Percentiles rank a stretch among this genome's conserved stretches.
Evolutionary conservation across 2,797 vertebrate genomes (phyloP).

Genomic region (Valencia hispanica): DNA sequence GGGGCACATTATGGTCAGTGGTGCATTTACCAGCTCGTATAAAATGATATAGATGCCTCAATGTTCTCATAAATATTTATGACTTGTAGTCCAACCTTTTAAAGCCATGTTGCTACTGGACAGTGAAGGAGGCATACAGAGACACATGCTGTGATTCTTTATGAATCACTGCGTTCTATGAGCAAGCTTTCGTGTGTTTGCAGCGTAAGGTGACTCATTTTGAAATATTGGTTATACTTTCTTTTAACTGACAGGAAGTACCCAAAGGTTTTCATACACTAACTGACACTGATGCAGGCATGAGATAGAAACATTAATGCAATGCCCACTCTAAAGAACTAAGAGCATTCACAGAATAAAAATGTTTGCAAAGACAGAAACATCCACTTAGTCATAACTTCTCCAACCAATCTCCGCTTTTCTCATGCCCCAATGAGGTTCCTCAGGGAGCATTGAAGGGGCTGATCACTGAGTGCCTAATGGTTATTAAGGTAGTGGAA

Average conservation of each 20-base stretch:
- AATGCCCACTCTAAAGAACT: neutral
- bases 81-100: conserved; percentile 40
- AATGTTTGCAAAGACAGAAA: conserved; percentile 10
- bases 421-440: conserved; percentile 17
- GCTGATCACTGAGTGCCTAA: conserved; percentile 61
- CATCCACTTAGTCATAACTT: conserved; percentile 27
- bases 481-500: conserved; percentile 67
- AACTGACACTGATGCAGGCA: neutral
- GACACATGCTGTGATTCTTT: conserved; percentile 1
- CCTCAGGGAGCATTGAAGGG: conserved; percentile 25
- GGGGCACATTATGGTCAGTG: conserved; percentile 43
- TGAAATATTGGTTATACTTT: conserved; percentile 17
- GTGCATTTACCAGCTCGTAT: conserved; percentile 38
- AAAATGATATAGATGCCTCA: conserved; percentile 42
- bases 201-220: conserved; percentile 43
- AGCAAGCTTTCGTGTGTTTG: conserved; percentile 10
- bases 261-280: conserved; percentile 8
- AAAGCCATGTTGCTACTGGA: conserved; percentile 28
- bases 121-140: neutral
- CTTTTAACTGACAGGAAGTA: conserved; percentile 25
- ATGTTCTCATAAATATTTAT: conserved; percentile 47
- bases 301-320: neutral
- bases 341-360: neutral
- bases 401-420: conserved; percentile 35
- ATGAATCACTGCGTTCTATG: conserved; percentile 7